Percentiles rank a stretch among this genome's conserved stretches.
phyloP scores from a whole-genome alignment of 2,888 invertebrate species.

The Drosophila atripex region DNA sequence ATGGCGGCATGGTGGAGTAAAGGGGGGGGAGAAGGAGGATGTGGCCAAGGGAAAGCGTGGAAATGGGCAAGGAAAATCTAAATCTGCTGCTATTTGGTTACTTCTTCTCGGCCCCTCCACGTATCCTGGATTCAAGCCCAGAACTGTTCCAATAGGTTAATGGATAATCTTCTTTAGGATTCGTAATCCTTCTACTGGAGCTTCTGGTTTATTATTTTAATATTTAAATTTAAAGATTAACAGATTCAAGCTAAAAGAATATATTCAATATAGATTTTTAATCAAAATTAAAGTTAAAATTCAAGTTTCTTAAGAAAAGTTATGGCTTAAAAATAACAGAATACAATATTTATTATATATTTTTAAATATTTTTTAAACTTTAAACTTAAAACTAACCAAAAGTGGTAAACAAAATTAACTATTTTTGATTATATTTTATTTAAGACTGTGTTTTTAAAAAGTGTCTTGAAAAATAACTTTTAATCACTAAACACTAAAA shows the following conservation, averaged over 20 bases:
- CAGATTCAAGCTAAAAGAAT: background rate
- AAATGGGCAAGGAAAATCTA: constrained; percentile 4
- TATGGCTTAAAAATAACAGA: too few relatives aligned
- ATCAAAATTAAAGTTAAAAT: too few relatives aligned
- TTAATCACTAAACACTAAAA: too few relatives aligned
- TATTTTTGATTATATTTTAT: too few relatives aligned
- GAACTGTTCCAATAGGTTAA: constrained; percentile 34
- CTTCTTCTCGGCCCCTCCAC: constrained; percentile 4
- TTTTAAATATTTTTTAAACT: too few relatives aligned
- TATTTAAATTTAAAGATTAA: background rate
- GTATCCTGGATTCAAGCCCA: constrained; percentile 20
- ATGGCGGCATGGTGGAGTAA: background rate
- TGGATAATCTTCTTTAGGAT: background rate
- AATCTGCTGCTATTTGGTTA: constrained; percentile 14
- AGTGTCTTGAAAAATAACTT: too few relatives aligned
- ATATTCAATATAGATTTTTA: too few relatives aligned
- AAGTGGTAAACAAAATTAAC: too few relatives aligned
- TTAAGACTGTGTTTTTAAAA: too few relatives aligned
- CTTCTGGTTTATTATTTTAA: background rate
- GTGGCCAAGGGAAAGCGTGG: background rate
- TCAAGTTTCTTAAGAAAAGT: too few relatives aligned
- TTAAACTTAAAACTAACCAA: too few relatives aligned
- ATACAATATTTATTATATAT: too few relatives aligned
- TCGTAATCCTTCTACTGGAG: background rate
- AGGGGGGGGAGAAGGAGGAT: background rate